phyloP scores from a whole-genome alignment of 2,888 invertebrate genomes.

The Bellardia bayeri region DNA sequence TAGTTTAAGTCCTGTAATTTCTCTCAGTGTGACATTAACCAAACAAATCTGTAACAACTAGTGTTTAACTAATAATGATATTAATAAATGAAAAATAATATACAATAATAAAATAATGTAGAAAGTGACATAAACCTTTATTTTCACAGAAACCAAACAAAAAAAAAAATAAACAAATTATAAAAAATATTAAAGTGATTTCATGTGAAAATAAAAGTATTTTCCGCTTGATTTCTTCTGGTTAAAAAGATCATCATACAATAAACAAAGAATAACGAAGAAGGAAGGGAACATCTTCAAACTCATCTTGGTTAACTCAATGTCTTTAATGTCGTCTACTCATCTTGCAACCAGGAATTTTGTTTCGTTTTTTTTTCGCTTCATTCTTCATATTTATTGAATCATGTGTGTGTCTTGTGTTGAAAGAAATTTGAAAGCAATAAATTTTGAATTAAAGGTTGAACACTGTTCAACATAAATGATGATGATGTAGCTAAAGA shows the following conservation, averaged over 20 bases:
- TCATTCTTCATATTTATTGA: slow-evolving; percentile 28
- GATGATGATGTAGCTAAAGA: slow-evolving; percentile 4
- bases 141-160: slow-evolving; percentile 63
- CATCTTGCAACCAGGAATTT: slow-evolving; percentile 34
- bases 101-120: slow-evolving; percentile 55
- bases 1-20: background rate
- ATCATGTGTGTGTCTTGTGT: slow-evolving; percentile 55
- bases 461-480: slow-evolving; percentile 53
- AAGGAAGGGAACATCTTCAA: slow-evolving; percentile 25
- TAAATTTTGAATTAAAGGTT: slow-evolving; percentile 70
- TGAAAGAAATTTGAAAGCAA: slow-evolving; percentile 65
- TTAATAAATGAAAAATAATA: slow-evolving; percentile 14
- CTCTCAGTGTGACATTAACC: background rate
- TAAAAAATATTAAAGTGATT: slow-evolving; percentile 68
- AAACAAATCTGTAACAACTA: background rate
- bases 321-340: slow-evolving; percentile 22
- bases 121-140: slow-evolving; percentile 74
- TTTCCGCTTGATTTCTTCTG: slow-evolving; percentile 81
- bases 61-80: slow-evolving; percentile 5
- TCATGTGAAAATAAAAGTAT: slow-evolving; percentile 82
- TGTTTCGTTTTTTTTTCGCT: background rate
- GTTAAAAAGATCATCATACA: slow-evolving; percentile 49
- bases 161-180: background rate
- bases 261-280: slow-evolving; percentile 6
- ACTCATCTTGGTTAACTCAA: slow-evolving; percentile 36